phyloP scores from a whole-genome alignment of 2,888 invertebrate genomes.

The Ornithoptera priamus region DNA sequence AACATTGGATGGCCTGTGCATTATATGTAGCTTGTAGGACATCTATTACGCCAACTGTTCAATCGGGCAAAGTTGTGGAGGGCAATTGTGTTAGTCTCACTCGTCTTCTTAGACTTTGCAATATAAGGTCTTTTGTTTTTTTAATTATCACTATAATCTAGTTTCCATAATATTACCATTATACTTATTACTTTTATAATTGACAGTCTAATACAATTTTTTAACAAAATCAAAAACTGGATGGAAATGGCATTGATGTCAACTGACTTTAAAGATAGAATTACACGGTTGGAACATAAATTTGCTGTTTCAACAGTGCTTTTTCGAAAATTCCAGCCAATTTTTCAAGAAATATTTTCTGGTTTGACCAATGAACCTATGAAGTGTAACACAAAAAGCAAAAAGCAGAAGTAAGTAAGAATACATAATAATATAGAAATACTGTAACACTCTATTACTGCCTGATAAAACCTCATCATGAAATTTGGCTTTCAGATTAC shows the following conservation, averaged over 20 bases:
- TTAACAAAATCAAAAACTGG: constrained; percentile 96
- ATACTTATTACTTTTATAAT: constrained; percentile 29
- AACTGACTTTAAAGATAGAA: constrained; percentile 89
- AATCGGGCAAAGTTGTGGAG: constrained; percentile 85
- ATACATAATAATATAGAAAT: neutral
- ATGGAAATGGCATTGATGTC: constrained; percentile 95
- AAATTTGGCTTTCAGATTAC: constrained; percentile 70
- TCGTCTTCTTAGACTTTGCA: constrained; percentile 91
- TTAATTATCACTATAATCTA: neutral
- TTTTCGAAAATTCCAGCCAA: constrained; percentile 93
- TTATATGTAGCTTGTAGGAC: constrained; percentile 93
- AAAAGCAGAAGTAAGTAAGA: constrained; percentile 45
- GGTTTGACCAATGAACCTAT: constrained; percentile 80
- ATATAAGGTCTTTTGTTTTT: constrained; percentile 85
- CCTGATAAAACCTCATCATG: neutral
- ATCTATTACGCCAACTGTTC: constrained; percentile 89
- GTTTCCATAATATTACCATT: neutral
- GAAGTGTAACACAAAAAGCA: constrained; percentile 81
- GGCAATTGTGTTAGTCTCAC: constrained; percentile 96
- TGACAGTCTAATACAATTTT: constrained; percentile 94
- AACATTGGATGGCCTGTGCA: constrained; percentile 97
- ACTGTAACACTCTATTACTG: neutral
- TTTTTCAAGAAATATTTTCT: constrained; percentile 92
- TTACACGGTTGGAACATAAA: constrained; percentile 91
- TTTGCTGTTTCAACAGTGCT: constrained; percentile 97